These are phyloP conservation scores for Cephus pulcher DNA, from an alignment of 2,888 invertebrate species.

Conservation along the genomic window DNA sequence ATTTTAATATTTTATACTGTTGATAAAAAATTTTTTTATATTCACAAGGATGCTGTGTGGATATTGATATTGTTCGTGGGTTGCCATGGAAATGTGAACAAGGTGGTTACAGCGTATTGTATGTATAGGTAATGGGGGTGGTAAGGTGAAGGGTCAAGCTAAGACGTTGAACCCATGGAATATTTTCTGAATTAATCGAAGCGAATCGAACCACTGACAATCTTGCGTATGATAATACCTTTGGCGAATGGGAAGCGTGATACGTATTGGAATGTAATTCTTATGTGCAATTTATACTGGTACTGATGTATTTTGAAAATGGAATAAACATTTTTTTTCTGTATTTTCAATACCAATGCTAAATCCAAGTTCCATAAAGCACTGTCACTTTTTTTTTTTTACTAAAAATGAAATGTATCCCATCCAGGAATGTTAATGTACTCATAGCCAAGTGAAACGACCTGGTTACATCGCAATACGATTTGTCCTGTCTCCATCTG, in stretches of 20 bases:
- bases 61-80: neutral
- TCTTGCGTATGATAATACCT: neutral
- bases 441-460: neutral
- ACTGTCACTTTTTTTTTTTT: neutral
- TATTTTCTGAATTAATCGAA: conserved; percentile 5
- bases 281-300: neutral
- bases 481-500: neutral
- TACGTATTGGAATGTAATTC: neutral
- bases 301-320: neutral
- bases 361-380: neutral
- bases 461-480: neutral
- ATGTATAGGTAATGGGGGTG: neutral
- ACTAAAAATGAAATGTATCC: neutral
- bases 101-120: neutral
- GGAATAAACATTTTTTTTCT: neutral
- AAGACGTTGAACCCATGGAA: neutral
- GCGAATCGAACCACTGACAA: conserved; percentile 1
- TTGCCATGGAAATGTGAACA: neutral
- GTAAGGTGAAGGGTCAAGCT: neutral
- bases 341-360: neutral
- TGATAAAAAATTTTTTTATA: neutral
- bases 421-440: neutral
- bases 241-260: neutral
- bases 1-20: neutral
- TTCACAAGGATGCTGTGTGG: neutral